A percentile compares a stretch with the other conserved stretches of the same genome.
Conservation (phyloP, 2,797 vertebrate genomes). For the Xiphophorus birchmanni region DNA sequence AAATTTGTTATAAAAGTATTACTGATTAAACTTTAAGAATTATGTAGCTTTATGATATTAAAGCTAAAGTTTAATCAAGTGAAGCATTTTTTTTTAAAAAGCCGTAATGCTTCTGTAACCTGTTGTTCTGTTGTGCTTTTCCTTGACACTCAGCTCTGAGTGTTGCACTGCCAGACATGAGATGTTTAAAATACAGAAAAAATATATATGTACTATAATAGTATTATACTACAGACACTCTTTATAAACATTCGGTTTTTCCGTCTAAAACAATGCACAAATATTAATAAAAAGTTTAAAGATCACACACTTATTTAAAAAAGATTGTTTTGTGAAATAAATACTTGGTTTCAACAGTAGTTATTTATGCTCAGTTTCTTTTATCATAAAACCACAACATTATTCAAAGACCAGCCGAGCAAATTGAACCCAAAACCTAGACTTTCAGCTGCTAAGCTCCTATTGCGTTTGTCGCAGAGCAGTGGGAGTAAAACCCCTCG, state of each 20-base stretch:
- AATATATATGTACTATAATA: too few relatives aligned
- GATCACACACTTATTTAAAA: neutral
- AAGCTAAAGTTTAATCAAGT: too few relatives aligned
- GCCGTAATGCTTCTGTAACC: too few relatives aligned
- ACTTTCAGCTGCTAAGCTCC: neutral
- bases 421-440: neutral
- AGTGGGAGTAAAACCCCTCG: slow-evolving; percentile 14
- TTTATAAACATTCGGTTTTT: neutral
- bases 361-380: neutral
- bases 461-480: slow-evolving; percentile 2
- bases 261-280: neutral
- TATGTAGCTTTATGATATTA: too few relatives aligned
- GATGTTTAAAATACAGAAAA: too few relatives aligned
- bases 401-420: neutral
- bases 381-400: too few relatives aligned
- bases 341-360: neutral
- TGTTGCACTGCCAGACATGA: too few relatives aligned
- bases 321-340: neutral
- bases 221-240: neutral
- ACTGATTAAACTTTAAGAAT: too few relatives aligned
- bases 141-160: too few relatives aligned
- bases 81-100: too few relatives aligned
- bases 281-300: neutral
- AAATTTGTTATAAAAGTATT: too few relatives aligned
- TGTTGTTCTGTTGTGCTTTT: too few relatives aligned